Evolutionary conservation across 2,888 invertebrate species (phyloP), one percentile per base, ranked within the genome.

Genomic region (Drosophila acutilabella): DNA sequence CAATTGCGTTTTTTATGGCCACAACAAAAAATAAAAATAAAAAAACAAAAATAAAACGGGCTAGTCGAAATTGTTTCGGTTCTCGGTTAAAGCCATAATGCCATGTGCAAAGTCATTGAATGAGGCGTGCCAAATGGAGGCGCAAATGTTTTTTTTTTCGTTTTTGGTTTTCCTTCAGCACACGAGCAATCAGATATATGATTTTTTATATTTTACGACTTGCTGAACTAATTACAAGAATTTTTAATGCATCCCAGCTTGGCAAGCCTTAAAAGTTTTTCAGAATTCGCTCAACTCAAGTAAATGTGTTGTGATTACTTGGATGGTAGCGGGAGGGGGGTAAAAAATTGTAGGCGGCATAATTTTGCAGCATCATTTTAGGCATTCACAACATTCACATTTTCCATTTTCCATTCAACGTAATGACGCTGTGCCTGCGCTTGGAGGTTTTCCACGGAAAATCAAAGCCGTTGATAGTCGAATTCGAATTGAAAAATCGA

Each of bases 1-100:
- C 87, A 83, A 87, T 83, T 83, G 81, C 80, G 81, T 78, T 81
- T 64, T 71, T 77, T 85, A 42, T 59, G 69, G 68, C 64, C 59
- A 58, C 64, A 57, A 60, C 30, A 65, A 50, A 54, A 42, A 52
- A 30, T 13, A 30, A n/a, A 16, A n/a, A 42, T 1, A 33, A 38
- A 42, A 51, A 16, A 13, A 42, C 20, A 4, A 33, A 38, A 42
- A 59, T 59, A 59, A 42, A 40, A 48, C 30, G 40, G 18, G n/a
- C 14, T 14, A 33, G 33, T 18, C 11, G 7, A 59, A 77, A 53
- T 76, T 64, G 42, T 60, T 62, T 61, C 56, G 33, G 57, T 38
- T 69, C 36, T 53, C 59, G 62, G 48, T 44, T 64, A 47, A 50
- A 30, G 41, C 65, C 77, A 69, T 50, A 56, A 65, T 54, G 53